Base-by-base conservation (phyloP, 2,888 invertebrate genomes). In the Sphaerolaimus hirsutus region DNA sequence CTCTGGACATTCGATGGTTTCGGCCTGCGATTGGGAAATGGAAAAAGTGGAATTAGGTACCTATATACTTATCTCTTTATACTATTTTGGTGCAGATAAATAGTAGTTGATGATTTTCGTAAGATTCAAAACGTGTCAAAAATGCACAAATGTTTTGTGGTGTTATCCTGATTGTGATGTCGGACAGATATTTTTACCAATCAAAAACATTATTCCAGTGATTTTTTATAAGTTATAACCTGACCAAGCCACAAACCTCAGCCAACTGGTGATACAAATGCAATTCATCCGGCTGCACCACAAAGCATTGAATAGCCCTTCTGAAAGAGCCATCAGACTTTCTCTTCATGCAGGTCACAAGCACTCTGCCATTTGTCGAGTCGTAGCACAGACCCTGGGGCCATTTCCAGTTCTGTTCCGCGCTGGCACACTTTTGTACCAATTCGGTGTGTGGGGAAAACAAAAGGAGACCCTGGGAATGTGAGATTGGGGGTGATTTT, bases 351-450 rank as follows among this genome's bases (percentile, higher is more conserved):
- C 36, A 22, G 26, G 43, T 42, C 21, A 48, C 46, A 27, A 32
- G 19, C 2, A 48, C 3, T 5, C 17, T 25, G 3, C 22, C 7
- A 4, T 42, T 23, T 2, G 25, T 19, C 2, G 45, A 17, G 43
- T 49, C 49, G 43, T 49, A 48, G 23, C 38, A 47, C n/a, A 49
- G 40, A 17, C 49, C 48, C 40, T 49, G 49, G 14, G 49, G 49
- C 49, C 49, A 49, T 24, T 49, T 49, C 49, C 49, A 49, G 5
- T 3, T 3, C n/a, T 37, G n/a, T 14, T 36, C 43, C 25, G 21
- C 23, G 12, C 42, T 21, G 10, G 21, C 22, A 1, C 45, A 25
- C 37, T 35, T 2, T 17, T 43, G 38, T 5, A 48, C 19, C 19
- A 49, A 43, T 22, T 47, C 45, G 10, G 47, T 49, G 42, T 48